Percentiles rank a stretch among this genome's conserved stretches.
phyloP scores from a whole-genome alignment of 2,113 vertebrate genomes.

The Pterophyllum scalare region DNA sequence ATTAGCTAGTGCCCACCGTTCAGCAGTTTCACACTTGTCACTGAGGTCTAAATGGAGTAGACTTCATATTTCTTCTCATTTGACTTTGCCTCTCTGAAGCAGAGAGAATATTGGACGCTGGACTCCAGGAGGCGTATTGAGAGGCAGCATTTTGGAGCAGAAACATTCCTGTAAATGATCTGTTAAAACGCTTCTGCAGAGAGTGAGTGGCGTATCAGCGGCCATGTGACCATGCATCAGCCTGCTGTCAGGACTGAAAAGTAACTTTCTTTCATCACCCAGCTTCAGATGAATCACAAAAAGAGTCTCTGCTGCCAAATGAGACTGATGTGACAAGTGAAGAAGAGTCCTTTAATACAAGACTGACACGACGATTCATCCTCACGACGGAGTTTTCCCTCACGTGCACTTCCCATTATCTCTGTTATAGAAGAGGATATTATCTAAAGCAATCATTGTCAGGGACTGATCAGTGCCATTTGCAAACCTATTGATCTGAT shows the following conservation, averaged over 20 bases:
- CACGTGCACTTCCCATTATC: slow-evolving; percentile 9
- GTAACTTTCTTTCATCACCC: background rate
- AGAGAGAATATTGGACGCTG: no score
- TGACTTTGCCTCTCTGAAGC: no score
- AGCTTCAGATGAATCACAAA: slow-evolving; percentile 2
- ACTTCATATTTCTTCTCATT: no score
- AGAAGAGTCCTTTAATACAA: background rate
- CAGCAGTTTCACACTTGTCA: no score
- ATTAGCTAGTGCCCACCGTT: no score
- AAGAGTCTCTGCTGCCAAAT: background rate
- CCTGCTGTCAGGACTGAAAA: background rate
- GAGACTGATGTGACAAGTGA: background rate
- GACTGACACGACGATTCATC: background rate
- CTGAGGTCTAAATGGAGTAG: no score
- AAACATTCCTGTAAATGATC: background rate
- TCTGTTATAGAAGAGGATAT: slow-evolving; percentile 4
- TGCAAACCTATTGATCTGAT: slow-evolving; percentile 43
- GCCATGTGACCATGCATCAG: background rate
- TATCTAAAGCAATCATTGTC: slow-evolving; percentile 38
- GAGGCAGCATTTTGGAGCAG: background rate
- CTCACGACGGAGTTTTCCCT: slow-evolving; percentile 20
- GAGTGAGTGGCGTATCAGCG: accelerated
- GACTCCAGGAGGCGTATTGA: no score
- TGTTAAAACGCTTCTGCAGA: background rate
- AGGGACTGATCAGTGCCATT: slow-evolving; percentile 35